Percentiles rank a stretch among this genome's conserved stretches.
phyloP scores from a whole-genome alignment of 1,140 invertebrate genomes.

The Drosophila fuyamai region DNA sequence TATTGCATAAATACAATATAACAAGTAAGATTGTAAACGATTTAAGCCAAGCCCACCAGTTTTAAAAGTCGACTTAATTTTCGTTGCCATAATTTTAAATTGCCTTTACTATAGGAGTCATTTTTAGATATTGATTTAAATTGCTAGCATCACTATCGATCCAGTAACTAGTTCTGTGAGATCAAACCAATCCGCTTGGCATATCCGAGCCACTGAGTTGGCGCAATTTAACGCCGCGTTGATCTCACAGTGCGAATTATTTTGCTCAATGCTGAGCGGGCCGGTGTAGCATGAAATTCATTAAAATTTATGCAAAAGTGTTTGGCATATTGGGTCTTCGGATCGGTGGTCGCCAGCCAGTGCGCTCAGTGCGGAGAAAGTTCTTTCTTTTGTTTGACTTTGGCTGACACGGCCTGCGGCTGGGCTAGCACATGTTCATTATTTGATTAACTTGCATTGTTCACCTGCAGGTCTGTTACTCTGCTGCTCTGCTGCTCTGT shows the following conservation, averaged over 20 bases:
- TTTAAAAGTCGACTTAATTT: too few species aligned
- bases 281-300: constrained; percentile 75
- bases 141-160: neutral
- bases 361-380: constrained; percentile 54
- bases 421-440: constrained; percentile 72
- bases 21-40: too few species aligned
- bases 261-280: constrained; percentile 49
- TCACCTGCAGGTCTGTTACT: constrained; percentile 56
- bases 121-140: too few species aligned
- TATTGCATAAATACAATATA: too few species aligned
- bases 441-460: constrained; percentile 82
- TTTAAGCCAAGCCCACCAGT: too few species aligned
- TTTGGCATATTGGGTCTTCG: constrained; percentile 71
- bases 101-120: too few species aligned
- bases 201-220: constrained; percentile 43
- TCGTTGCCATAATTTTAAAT: too few species aligned
- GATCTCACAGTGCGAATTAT: constrained; percentile 72
- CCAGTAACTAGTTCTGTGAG: constrained; percentile 11
- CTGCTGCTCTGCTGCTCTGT: constrained; percentile 6
- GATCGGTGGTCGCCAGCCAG: constrained; percentile 32
- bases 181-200: constrained; percentile 26
- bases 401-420: constrained; percentile 21
- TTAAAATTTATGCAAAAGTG: constrained; percentile 78
- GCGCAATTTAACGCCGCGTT: constrained; percentile 75
- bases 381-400: constrained; percentile 71